A percentile compares a stretch with the other conserved stretches of the same genome.
Evolutionary conservation across 2,113 vertebrate species (phyloP).

Genomic region (Campylomormyrus tamandua): DNA sequence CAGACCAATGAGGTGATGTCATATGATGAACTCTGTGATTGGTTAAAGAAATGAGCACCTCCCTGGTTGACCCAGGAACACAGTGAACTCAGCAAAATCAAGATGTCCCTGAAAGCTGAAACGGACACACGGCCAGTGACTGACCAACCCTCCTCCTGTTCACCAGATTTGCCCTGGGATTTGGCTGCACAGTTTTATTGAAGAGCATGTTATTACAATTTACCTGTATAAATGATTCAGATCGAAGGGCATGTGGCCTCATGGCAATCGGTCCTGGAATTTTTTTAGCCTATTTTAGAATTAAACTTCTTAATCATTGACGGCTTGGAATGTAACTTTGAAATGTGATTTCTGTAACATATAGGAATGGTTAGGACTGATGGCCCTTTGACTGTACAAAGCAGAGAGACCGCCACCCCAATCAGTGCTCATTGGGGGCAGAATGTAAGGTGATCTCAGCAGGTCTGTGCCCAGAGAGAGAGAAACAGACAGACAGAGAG

Average conservation of each 20-base stretch:
- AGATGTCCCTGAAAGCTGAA: not conserved
- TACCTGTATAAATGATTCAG: conserved; percentile 9
- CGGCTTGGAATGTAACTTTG: not conserved
- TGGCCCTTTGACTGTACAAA: not conserved
- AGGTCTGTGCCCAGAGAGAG: not conserved
- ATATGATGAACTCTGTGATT: not conserved
- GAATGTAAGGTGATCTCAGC: not conserved
- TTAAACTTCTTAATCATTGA: not conserved
- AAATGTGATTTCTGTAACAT: not conserved
- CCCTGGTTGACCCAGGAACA: not conserved
- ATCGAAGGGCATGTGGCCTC: not conserved
- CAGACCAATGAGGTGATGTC: not conserved
- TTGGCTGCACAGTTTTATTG: not conserved
- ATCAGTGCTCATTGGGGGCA: not conserved
- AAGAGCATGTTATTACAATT: conserved; percentile 30
- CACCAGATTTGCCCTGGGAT: no score
- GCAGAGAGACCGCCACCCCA: not conserved
- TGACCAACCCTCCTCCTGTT: no score
- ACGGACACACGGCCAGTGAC: not conserved
- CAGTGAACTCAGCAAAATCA: not conserved
- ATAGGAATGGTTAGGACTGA: not conserved
- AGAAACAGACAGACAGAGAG: no score
- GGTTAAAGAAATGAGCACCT: not conserved
- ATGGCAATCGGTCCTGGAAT: not conserved
- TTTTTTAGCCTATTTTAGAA: not conserved